A percentile compares a stretch with the other conserved stretches of the same genome.
phyloP scores from a whole-genome alignment of 2,888 invertebrate genomes.

The Limnephilus rhombicus region DNA sequence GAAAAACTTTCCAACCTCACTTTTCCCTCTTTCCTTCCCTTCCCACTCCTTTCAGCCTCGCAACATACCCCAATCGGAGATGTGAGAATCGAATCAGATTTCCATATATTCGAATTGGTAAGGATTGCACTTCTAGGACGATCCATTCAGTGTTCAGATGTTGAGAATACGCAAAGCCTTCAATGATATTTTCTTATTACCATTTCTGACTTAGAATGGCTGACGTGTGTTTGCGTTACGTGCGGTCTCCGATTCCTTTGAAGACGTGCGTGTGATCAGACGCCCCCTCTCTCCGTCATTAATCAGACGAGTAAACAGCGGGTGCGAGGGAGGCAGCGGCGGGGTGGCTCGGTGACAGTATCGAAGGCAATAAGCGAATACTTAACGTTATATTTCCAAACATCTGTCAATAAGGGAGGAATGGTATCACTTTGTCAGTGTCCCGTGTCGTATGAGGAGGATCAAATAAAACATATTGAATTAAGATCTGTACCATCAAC shows the following conservation, averaged over 20 bases:
- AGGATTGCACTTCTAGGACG: neutral
- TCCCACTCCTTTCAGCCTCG: no score
- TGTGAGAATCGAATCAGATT: neutral
- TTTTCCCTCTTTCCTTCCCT: no score
- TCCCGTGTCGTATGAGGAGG: neutral
- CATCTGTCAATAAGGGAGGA: slow-evolving; percentile 54
- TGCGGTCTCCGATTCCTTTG: slow-evolving; percentile 2
- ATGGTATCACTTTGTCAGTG: slow-evolving; percentile 35
- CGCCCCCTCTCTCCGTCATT: slow-evolving; percentile 22
- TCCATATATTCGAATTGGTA: neutral
- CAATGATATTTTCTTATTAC: neutral
- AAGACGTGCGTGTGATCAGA: slow-evolving; percentile 26
- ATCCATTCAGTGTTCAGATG: neutral
- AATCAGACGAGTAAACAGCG: slow-evolving; percentile 15
- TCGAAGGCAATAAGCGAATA: slow-evolving; percentile 33
- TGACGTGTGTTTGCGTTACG: slow-evolving; percentile 12
- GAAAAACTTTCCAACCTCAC: no score
- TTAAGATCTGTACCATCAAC: neutral
- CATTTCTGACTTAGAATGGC: slow-evolving; percentile 11
- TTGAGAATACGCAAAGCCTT: neutral
- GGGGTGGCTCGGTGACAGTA: slow-evolving; percentile 3
- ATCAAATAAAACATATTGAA: neutral
- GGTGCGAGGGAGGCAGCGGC: neutral
- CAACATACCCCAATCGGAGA: no score
- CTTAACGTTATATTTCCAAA: slow-evolving; percentile 49